phyloP scores from a whole-genome alignment of 2,888 invertebrate species.

The Chaetogeoica ovagalla region DNA sequence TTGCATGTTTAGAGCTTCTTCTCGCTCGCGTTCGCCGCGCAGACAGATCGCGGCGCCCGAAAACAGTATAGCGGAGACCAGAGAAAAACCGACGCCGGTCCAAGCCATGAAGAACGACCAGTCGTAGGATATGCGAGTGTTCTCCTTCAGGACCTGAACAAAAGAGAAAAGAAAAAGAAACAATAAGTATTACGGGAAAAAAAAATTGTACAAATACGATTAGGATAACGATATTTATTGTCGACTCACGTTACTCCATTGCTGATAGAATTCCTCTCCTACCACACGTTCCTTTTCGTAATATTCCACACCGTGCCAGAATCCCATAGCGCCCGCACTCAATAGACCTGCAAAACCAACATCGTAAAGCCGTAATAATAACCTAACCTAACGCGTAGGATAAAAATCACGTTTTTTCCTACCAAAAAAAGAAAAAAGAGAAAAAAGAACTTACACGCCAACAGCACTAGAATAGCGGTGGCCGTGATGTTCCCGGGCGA shows the following conservation, averaged over 20 bases:
- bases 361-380: no score
- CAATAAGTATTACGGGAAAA: no score
- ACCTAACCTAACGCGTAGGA: no score
- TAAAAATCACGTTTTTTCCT: no score
- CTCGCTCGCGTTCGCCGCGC: constrained; percentile 88
- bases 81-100: constrained; percentile 91
- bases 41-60: constrained; percentile 93
- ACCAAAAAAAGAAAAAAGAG: no score
- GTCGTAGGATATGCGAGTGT: constrained; percentile 74
- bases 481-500: constrained; percentile 92
- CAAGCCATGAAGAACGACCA: constrained; percentile 97
- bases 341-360: constrained; percentile 69
- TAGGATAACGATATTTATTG: no score
- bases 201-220: no score
- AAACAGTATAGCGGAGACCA: constrained; percentile 88
- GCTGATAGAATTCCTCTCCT: constrained; percentile 88
- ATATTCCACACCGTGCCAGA: constrained; percentile 95
- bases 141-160: constrained; percentile 77
- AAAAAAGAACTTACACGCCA: constrained; percentile 72
- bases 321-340: constrained; percentile 91
- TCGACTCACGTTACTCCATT: constrained; percentile 82
- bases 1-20: constrained; percentile 96
- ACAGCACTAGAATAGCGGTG: constrained; percentile 85
- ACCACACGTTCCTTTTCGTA: constrained; percentile 93
- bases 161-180: no score